A percentile compares a stretch with the other conserved stretches of the same genome.
These are phyloP conservation scores for Meiosimyza platycephala DNA, from an alignment of 2,888 invertebrate genomes.

Conservation along the genomic window DNA sequence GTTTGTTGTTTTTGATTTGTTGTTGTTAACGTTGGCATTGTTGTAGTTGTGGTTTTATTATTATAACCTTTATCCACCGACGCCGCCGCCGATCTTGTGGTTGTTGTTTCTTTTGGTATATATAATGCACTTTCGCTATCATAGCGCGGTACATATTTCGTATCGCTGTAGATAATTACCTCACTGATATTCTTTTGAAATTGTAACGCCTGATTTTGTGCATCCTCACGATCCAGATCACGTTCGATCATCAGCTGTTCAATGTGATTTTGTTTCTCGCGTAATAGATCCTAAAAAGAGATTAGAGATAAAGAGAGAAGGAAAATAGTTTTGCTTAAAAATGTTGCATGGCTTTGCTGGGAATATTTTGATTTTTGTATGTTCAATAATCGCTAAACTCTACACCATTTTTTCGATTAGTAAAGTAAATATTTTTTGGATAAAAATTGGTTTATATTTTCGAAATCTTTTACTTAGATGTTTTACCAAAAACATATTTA, in stretches of 20 bases:
- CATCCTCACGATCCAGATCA: constrained; percentile 89
- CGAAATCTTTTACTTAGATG: too few species aligned
- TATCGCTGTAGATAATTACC: constrained; percentile 66
- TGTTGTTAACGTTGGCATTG: constrained; percentile 37
- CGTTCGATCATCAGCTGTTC: constrained; percentile 91
- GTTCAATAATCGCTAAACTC: too few species aligned
- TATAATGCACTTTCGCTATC: constrained; percentile 21
- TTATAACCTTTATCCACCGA: background rate
- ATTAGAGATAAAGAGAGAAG: constrained; percentile 18
- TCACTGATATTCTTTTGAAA: constrained; percentile 66
- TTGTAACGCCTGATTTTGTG: constrained; percentile 76
- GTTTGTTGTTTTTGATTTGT: constrained; percentile 38
- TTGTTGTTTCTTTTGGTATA: constrained; percentile 31
- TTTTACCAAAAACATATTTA: too few species aligned
- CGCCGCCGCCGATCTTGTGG: constrained; percentile 38
- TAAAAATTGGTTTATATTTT: too few species aligned
- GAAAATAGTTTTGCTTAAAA: background rate
- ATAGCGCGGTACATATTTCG: constrained; percentile 54
- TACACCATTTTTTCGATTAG: too few species aligned
- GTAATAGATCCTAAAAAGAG: constrained; percentile 79
- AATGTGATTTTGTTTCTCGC: constrained; percentile 94
- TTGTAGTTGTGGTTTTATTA: constrained; percentile 36
- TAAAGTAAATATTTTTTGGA: too few species aligned
- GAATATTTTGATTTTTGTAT: too few species aligned
- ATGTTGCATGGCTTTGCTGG: too few species aligned